Base-by-base conservation (phyloP, 2,888 invertebrate species). In the Loripinus fragilis region DNA sequence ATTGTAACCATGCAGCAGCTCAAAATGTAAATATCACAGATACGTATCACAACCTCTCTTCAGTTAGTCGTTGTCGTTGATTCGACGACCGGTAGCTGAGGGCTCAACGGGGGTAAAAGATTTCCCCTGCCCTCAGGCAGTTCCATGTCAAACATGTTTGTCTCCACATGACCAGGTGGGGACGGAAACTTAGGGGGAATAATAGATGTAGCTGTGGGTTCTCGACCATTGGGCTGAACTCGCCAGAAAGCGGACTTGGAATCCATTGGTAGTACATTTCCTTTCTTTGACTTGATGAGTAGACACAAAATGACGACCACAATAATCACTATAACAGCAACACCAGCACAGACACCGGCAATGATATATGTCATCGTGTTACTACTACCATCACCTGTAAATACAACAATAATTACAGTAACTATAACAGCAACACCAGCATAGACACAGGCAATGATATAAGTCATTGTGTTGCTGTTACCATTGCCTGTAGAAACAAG, bases 141-240 rank as follows among this genome's bases (percentile, higher is more conserved):
- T 1, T 78, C 69, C 64, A 83, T 66, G 17, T 80, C 80, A 67
- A 83, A 83, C 20, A 83, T 71, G 41, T 81, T 78, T 35, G 80
- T 78, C 68, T 83, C 75, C 3, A 81, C 74, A n/a, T 73, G 76
- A 23, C 78, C 81, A 0, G 81, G 81, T 2, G 78, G 78, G 2
- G 67, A 52, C 2, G 60, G 60, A 33, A 60, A 60, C 60, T 60
- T 60, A 33, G 60, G 60, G 7, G 60, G 60, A 12, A 60, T 60
- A 8, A 33, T 5, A 12, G 78, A 74, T 30, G 76, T 45, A 25
- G 67, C 10, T 12, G 60, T 60, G 2, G 7, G 2, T 8, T 30
- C 33, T 8, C 60, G 60, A 33, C 33, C 33, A 5, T 25, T n/a
- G 2, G 15, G 8, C 17, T 33, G 48, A 0, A 76, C 71, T n/a